Base-by-base conservation (phyloP, 92 coral and sea anemone genomes). In the Zoanthus solanderi region DNA sequence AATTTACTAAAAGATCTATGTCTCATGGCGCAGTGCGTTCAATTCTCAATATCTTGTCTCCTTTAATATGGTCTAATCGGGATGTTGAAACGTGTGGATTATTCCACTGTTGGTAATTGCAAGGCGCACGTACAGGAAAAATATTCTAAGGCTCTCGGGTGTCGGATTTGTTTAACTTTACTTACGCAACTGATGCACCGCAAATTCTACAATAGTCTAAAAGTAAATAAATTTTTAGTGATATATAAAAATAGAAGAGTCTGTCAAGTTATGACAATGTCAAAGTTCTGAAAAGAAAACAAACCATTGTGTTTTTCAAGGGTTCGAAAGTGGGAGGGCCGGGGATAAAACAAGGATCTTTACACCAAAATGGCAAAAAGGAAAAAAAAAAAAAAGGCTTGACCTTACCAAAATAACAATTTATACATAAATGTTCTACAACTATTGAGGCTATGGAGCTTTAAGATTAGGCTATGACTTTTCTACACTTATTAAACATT, bases 121-220 rank as follows among this genome's bases (percentile, higher is more conserved):
- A 7, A 30, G 18, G 3, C 67, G 47, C 66, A 77, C 82, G 82
- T 77, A 77, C 82, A 77, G 82, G 82, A 47, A 77, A 54, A 31
- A 76, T 1, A 8, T 23, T 69, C 75, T 69, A 69, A 69, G 15
- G 44, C 17, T 17, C 58, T 74, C 56, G 53, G 46, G n/a, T 76
- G 12, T 12, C 63, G 12, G 48, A 56, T 77, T 77, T 28, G 58
- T 45, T 75, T 75, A 11, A 16, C 52, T 11, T 8, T 23, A 77
- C 47, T 8, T 23, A 77, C 47, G 82, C 53, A 77, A 77, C 28
- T 30, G 68, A 77, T 69, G 34, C 9, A 53, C 82, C 82, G 13
- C 82, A 77, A 52, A 77, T 77, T 77, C 67, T 54, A 31, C 67
- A 77, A 54, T 77, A 58, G 28, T 77, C 48, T 58, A 77, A 8